Evolutionary conservation across 2,888 invertebrate genomes (phyloP).

Genomic region (Agrilus cyanescens): DNA sequence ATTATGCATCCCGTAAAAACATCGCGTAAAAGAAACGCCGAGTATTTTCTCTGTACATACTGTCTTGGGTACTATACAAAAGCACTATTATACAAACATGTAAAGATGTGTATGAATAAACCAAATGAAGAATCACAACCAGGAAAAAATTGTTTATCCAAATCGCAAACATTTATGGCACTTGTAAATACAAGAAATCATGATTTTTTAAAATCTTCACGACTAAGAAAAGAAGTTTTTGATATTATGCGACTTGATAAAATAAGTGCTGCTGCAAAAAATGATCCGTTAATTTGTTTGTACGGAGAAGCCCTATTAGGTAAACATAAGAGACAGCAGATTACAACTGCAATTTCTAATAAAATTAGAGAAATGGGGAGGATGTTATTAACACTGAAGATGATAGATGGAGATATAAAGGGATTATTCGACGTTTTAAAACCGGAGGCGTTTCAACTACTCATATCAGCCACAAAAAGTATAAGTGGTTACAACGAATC

Average conservation of each 20-base stretch:
- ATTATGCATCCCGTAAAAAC: constrained; percentile 9
- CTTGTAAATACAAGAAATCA: constrained; percentile 1
- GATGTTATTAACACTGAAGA: constrained; percentile 4
- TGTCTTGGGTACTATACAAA: constrained; percentile 10
- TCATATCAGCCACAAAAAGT: constrained; percentile 7
- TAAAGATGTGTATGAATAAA: constrained; percentile 6
- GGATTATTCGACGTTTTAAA: constrained; percentile 7
- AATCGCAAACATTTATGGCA: constrained; percentile 8
- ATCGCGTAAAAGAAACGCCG: constrained; percentile 3
- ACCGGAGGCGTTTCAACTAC: constrained; percentile 6
- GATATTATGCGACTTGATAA: constrained; percentile 7
- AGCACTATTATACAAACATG: constrained; percentile 5
- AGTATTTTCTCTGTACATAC: constrained; percentile 9
- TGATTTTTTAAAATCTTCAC: constrained; percentile 7
- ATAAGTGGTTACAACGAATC: constrained; percentile 7
- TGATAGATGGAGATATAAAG: background rate
- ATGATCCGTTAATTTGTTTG: constrained; percentile 8
- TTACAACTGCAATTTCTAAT: constrained; percentile 5
- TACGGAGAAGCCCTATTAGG: constrained; percentile 7
- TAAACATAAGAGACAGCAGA: constrained; percentile 9
- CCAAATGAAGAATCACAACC: background rate
- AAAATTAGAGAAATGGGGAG: constrained; percentile 9
- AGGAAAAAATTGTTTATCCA: constrained; percentile 3
- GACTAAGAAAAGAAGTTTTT: constrained; percentile 9
- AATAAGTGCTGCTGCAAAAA: constrained; percentile 6